A percentile compares a stretch with the other conserved stretches of the same genome.
Evolutionary conservation across 2,888 invertebrate genomes (phyloP).

Genomic region (Timema podura): DNA sequence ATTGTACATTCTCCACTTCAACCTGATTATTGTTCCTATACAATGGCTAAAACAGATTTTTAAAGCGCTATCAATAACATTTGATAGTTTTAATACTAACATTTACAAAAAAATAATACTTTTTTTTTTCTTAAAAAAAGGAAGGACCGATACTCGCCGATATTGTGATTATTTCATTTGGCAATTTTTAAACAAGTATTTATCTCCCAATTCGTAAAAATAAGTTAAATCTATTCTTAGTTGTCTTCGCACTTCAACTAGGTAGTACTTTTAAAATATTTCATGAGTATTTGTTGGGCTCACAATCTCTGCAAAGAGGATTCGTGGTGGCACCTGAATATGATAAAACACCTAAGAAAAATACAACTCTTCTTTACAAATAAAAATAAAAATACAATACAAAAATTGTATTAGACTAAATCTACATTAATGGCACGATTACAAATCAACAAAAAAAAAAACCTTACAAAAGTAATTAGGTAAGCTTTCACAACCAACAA

Average conservation of each 20-base stretch:
- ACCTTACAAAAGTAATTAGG: conserved; percentile 33
- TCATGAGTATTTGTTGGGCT: conserved; percentile 26
- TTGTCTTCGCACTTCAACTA: background rate
- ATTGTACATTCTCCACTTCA: too few relatives aligned
- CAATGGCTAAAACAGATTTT: too few relatives aligned
- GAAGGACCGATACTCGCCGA: too few relatives aligned
- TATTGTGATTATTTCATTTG: too few relatives aligned
- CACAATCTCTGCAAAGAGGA: conserved; percentile 29
- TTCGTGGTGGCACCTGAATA: conserved; percentile 25
- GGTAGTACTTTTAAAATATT: conserved; percentile 14
- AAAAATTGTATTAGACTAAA: background rate
- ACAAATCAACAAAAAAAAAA: conserved; percentile 27
- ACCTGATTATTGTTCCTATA: background rate
- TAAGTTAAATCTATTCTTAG: background rate
- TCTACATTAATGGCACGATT: conserved; percentile 32
- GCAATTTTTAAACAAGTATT: too few relatives aligned
- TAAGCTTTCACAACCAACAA: conserved; percentile 34
- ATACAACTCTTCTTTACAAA: conserved; percentile 24
- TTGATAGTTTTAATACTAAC: conserved; percentile 21
- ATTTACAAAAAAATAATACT: conserved; percentile 30
- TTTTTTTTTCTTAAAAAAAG: conserved; percentile 2
- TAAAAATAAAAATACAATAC: conserved; percentile 6
- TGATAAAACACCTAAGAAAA: conserved; percentile 21
- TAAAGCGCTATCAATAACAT: background rate
- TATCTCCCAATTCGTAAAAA: background rate